A percentile compares a stretch with the other conserved stretches of the same genome.
Conservation (phyloP, 1,140 invertebrate species). For the Ruditapes philippinarum region DNA sequence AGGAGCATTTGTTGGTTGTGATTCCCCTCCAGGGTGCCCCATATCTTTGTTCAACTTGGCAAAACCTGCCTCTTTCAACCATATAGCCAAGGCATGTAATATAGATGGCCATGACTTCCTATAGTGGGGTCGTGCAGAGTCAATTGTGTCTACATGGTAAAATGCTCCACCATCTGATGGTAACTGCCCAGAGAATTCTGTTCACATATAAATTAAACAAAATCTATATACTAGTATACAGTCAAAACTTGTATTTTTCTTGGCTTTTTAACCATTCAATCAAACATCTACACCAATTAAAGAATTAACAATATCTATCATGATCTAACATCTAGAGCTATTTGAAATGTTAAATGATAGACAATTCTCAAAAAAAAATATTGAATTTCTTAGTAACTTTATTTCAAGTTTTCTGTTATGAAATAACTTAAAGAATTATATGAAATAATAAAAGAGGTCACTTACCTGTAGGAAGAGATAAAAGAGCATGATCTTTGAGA, state of each 20-base stretch:
- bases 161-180: slow-evolving; percentile 98
- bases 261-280: too few species aligned
- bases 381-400: too few species aligned
- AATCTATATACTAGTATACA: too few species aligned
- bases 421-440: too few species aligned
- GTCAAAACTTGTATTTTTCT: too few species aligned
- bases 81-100: slow-evolving; percentile 96
- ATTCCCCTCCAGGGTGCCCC: slow-evolving; percentile 48
- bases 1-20: slow-evolving; percentile 78
- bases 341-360: too few species aligned
- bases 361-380: too few species aligned
- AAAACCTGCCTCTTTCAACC: slow-evolving; percentile 90
- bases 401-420: too few species aligned
- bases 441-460: too few species aligned
- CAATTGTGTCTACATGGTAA: slow-evolving; percentile 98
- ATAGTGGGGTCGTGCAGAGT: slow-evolving; percentile 96
- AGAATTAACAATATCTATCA: too few species aligned
- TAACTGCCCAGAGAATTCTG: slow-evolving; percentile 97
- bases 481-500: slow-evolving; percentile 96
- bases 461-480: slow-evolving; percentile 95
- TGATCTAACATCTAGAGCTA: too few species aligned
- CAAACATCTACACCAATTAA: too few species aligned
- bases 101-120: slow-evolving; percentile 97
- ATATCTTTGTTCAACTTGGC: slow-evolving; percentile 72
- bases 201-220: background rate